Percentiles rank a stretch among this genome's conserved stretches.
Evolutionary conservation across 2,797 vertebrate genomes (phyloP).

Genomic region (Betta splendens): DNA sequence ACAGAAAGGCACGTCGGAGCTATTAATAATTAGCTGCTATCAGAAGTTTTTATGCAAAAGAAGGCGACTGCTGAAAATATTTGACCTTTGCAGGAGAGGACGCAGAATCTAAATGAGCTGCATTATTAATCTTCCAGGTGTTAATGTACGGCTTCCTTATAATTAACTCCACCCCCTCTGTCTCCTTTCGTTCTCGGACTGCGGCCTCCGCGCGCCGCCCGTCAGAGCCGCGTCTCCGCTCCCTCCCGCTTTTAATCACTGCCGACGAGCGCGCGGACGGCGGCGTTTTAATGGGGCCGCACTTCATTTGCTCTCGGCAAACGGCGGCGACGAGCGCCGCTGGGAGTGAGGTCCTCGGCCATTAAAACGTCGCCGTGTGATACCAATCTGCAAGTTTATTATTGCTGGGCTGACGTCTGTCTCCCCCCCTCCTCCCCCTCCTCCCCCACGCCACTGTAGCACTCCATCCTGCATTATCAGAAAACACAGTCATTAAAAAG

Average conservation of each 20-base stretch:
- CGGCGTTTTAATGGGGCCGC: conserved; percentile 74
- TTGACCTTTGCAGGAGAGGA: conserved; percentile 40
- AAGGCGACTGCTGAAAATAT: conserved; percentile 15
- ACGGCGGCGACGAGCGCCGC: conserved; percentile 57
- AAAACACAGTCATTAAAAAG: conserved; percentile 87
- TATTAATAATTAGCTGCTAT: background rate
- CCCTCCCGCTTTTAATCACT: conserved; percentile 74
- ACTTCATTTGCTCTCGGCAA: conserved; percentile 82
- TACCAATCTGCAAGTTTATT: conserved; percentile 86
- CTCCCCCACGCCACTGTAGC: conserved; percentile 27
- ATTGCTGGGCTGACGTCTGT: conserved; percentile 68
- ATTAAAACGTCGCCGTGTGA: conserved; percentile 77
- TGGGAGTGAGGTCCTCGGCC: conserved; percentile 82
- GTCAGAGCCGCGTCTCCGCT: conserved; percentile 69
- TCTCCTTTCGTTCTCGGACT: conserved; percentile 41
- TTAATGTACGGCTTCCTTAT: conserved; percentile 42
- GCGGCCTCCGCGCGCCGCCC: no score
- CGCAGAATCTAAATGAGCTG: conserved; percentile 42
- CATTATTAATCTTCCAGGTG: conserved; percentile 33
- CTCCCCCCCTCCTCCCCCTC: no score
- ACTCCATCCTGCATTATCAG: conserved; percentile 80
- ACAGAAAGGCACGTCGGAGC: no score
- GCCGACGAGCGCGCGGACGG: conserved; percentile 60
- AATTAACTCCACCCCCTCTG: conserved; percentile 55
- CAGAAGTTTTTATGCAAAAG: conserved; percentile 13